Evolutionary conservation across 2,797 vertebrate species (phyloP).

Genomic region (Nothura maculosa): DNA sequence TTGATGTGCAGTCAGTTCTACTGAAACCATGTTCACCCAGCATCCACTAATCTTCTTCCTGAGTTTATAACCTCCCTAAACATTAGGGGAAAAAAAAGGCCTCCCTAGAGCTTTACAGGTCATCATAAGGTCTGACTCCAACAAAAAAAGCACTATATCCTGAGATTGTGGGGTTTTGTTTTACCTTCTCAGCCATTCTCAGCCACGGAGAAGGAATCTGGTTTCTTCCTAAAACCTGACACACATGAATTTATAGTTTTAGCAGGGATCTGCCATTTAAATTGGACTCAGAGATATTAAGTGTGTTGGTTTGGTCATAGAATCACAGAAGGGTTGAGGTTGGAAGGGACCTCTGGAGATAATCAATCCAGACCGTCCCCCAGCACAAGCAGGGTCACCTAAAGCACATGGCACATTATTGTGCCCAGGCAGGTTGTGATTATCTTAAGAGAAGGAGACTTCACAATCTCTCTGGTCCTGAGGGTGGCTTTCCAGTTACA

Average conservation of each 20-base stretch:
- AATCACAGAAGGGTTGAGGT: no score
- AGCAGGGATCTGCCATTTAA: neutral
- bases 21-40: neutral
- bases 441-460: no score
- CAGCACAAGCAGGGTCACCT: no score
- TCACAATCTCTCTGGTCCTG: no score
- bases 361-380: no score
- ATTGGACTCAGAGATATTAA: neutral
- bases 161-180: accelerated
- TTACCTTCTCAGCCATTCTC: neutral
- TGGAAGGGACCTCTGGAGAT: no score
- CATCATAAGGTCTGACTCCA: neutral
- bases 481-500: no score
- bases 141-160: neutral
- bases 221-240: neutral
- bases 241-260: neutral
- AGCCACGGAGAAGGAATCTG: accelerated
- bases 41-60: neutral
- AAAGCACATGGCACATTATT: no score
- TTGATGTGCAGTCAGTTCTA: neutral
- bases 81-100: neutral
- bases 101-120: neutral
- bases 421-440: no score
- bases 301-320: neutral
- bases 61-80: neutral